phyloP scores from a whole-genome alignment of 2,797 vertebrate genomes.

The Ambastaia sidthimunki region DNA sequence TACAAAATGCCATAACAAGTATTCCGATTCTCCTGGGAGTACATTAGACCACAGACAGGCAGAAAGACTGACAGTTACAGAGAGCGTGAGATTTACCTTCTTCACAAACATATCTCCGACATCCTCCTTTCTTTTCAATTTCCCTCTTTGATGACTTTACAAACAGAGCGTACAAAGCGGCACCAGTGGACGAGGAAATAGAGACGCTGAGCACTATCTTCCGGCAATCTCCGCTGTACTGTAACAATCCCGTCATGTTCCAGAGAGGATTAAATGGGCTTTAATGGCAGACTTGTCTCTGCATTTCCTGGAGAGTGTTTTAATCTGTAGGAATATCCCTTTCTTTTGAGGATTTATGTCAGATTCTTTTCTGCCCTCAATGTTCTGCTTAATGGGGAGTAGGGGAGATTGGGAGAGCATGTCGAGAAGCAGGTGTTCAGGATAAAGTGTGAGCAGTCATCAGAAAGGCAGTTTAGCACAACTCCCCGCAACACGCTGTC shows the following conservation, averaged over 20 bases:
- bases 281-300: constrained; percentile 70
- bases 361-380: constrained; percentile 57
- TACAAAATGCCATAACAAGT: background rate
- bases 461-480: constrained; percentile 43
- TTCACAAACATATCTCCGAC: constrained; percentile 15
- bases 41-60: constrained; percentile 10
- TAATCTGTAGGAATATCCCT: constrained; percentile 75
- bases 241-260: constrained; percentile 74
- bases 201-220: constrained; percentile 76
- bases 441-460: constrained; percentile 62
- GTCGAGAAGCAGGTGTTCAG: constrained; percentile 60
- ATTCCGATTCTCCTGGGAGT: background rate
- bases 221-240: constrained; percentile 66
- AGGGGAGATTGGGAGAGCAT: constrained; percentile 47
- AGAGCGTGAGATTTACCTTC: constrained; percentile 30
- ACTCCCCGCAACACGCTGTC: constrained; percentile 14
- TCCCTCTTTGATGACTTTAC: constrained; percentile 33
- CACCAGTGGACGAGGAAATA: constrained; percentile 72
- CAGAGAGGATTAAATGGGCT: constrained; percentile 73
- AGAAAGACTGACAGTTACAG: background rate
- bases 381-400: constrained; percentile 53
- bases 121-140: constrained; percentile 31
- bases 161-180: constrained; percentile 64
- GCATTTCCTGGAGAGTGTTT: constrained; percentile 64
- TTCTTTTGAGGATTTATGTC: constrained; percentile 70